Base-by-base conservation (phyloP, 1,140 invertebrate genomes). In the Lutraria rhynchaena region DNA sequence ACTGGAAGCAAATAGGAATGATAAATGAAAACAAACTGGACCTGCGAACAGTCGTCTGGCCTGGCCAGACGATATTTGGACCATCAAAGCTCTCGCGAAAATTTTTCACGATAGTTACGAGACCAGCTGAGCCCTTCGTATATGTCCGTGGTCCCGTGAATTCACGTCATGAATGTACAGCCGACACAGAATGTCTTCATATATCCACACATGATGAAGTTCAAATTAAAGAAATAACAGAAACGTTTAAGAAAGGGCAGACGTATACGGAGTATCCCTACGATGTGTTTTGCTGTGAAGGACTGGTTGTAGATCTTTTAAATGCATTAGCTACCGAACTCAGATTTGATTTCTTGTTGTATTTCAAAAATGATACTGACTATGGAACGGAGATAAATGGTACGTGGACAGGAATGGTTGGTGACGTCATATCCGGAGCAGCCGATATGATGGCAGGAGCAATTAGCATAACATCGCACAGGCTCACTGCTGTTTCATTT, bases 361-460 rank as follows among this genome's bases (percentile, higher is more conserved):
- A 98, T 91, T 94, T 98, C 46, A 96, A 97, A 89, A 96, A 89
- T 44, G 86, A 90, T 51, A 82, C 83, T 19, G 69, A 86, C 53
- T 89, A 87, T 74, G 90, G 90, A 13, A 83, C 78, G 1, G 44
- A 81, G 3, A 87, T 29, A 37, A 85, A 85, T 73, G 90, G 88
- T 0, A 82, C 84, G 83, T 98, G 97, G 97, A 96, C 96, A 87
- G 97, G 97, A 1, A 95, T 98, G 80, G 95, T 98, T 49, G 95
- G 95, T 24, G 97, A 98, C 91, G 92, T 98, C 61, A 93, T 96
- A 3, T 95, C 95, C 9, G 97, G 96, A n/a, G 94, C 95, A 0
- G 97, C 97, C 9, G 97, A 98, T 89, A 94, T 98, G 93, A 96
- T 96, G 19, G 97, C 98, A 89, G 96, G 96, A 15, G 95, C 97